Conservation (phyloP, 2,113 vertebrate genomes). For the Syrmaticus mikado region DNA sequence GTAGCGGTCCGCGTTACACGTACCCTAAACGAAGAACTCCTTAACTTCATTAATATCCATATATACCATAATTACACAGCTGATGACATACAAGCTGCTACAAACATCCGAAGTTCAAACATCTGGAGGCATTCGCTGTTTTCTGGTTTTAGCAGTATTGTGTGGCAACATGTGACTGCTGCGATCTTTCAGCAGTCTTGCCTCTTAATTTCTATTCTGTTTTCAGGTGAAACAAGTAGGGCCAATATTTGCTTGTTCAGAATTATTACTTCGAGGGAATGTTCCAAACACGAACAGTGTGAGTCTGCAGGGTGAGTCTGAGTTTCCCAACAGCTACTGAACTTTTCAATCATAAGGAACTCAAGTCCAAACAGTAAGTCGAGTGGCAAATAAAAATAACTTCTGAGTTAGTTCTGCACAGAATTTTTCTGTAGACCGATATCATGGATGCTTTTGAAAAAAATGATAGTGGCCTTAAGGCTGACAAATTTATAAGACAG, state of each 20-base stretch:
- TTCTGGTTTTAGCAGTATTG: not conserved
- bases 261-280: not conserved
- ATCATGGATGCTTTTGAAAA: not conserved
- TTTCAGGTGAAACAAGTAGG: not conserved
- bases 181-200: not conserved
- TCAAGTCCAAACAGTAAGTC: not conserved
- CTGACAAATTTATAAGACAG: not conserved
- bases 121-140: fast-evolving
- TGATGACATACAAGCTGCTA: fast-evolving
- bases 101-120: fast-evolving
- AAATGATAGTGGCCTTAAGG: not conserved
- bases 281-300: not conserved
- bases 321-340: not conserved
- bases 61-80: fast-evolving
- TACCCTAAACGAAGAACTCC: not conserved
- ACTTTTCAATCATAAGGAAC: not conserved
- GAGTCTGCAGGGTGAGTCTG: not conserved
- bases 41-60: too few relatives aligned
- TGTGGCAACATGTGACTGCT: fast-evolving
- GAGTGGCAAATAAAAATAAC: conserved; percentile 10
- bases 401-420: not conserved
- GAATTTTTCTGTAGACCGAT: not conserved
- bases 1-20: not conserved
- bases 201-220: not conserved
- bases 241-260: not conserved